Conservation (phyloP, 1,140 invertebrate genomes). For the Heliothis subflexa region DNA sequence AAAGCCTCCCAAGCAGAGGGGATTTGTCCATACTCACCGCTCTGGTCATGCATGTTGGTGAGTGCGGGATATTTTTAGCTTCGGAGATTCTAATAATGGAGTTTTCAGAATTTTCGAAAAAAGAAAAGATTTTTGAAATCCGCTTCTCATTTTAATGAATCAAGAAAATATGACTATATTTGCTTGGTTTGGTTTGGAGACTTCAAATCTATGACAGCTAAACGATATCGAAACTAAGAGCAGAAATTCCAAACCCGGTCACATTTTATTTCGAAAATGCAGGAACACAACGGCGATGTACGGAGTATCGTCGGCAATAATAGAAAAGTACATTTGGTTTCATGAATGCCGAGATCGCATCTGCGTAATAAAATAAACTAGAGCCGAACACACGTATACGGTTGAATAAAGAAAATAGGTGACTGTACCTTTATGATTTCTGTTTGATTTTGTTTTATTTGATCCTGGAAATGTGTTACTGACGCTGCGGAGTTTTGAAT, state of each 20-base stretch:
- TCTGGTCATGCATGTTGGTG: too few species aligned
- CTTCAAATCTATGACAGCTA: not conserved
- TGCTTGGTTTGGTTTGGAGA: too few species aligned
- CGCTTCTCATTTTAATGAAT: not conserved
- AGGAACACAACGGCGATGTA: slow-evolving; percentile 9
- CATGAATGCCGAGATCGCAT: slow-evolving; percentile 51
- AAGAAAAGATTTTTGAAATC: too few species aligned
- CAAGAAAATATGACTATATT: not conserved
- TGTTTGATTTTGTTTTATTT: slow-evolving; percentile 38
- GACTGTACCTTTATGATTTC: slow-evolving; percentile 8
- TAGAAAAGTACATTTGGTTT: slow-evolving; percentile 51
- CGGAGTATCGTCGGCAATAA: slow-evolving; percentile 51
- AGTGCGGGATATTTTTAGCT: too few species aligned
- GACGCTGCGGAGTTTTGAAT: not conserved
- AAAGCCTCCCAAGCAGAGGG: too few species aligned
- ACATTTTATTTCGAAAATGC: slow-evolving; percentile 32
- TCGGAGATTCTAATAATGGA: too few species aligned
- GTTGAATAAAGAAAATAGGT: slow-evolving; percentile 38
- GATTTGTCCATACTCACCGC: too few species aligned
- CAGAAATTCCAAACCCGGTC: slow-evolving; percentile 7
- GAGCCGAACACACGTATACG: slow-evolving; percentile 2
- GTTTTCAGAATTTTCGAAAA: too few species aligned
- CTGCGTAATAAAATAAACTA: slow-evolving; percentile 54
- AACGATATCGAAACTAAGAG: not conserved
- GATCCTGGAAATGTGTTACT: not conserved